Base-by-base conservation (phyloP, 1,140 invertebrate genomes). In the Saxidomus purpurata region DNA sequence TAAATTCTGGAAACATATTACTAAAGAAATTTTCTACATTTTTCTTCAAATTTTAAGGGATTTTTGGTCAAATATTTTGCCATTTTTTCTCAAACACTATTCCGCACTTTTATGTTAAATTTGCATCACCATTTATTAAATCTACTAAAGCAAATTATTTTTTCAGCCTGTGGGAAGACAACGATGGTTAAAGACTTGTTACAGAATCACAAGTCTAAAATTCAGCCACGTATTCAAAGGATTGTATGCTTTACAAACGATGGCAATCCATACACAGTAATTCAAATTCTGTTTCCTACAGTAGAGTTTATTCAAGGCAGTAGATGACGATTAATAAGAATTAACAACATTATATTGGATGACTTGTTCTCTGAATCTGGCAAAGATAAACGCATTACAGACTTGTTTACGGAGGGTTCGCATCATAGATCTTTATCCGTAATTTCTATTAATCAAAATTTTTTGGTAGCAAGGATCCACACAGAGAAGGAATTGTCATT, bases 161-260 rank as follows among this genome's bases (percentile, higher is more conserved):
- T n/a, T n/a, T n/a, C n/a, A n/a, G 76, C 76, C n/a, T 79, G 76
- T 79, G 76, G 76, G 8, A 79, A 79, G n/a, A 79, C 76, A 13
- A 79, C 76, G 22, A 9, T 79, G n/a, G n/a, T n/a, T n/a, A n/a
- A 79, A 79, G 76, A 79, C 13, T 22, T 79, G 43, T 47, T 79
- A n/a, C 76, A 47, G 38, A 6, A 79, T 25, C 38, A 79, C 3
- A 15, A 43, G 6, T 8, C 4, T 8, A 79, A 38, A 9, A 79
- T 79, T 34, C 15, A 79, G 25, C 76, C 76, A 9, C 40, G 40
- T 8, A 47, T 79, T 8, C 38, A 85, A 38, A 47, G 81, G 49
- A 85, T 89, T 22, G n/a, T 82, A 25, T 89, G 80, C 71, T 89
- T n/a, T 89, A 82, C 61, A 89, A 83, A 89, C n/a, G 82, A 43